Percentiles rank a stretch among this genome's conserved stretches.
These are phyloP conservation scores for Corbicula japonica DNA, from an alignment of 2,888 invertebrate genomes.

Conservation along the genomic window DNA sequence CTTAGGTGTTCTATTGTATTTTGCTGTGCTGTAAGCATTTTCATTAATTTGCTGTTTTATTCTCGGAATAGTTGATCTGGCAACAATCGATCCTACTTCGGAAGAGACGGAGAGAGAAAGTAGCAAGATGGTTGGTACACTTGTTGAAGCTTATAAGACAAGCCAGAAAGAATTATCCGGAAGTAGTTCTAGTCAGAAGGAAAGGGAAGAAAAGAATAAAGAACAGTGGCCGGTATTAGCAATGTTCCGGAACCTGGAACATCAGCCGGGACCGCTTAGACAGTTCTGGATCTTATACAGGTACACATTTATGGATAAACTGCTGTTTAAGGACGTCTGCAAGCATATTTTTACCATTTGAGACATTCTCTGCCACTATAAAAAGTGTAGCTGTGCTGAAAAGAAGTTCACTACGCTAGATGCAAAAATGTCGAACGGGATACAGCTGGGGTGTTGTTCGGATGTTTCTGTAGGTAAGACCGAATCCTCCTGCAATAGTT, in stretches of 20 bases:
- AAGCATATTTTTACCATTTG: no score
- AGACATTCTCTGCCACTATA: no score
- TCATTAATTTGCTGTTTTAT: not conserved
- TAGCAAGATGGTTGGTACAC: slow-evolving; percentile 95
- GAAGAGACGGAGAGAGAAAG: slow-evolving; percentile 97
- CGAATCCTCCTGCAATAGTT: no score
- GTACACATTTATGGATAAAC: slow-evolving; percentile 39
- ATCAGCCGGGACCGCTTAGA: slow-evolving; percentile 68
- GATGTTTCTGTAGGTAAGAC: no score
- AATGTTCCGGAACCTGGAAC: slow-evolving; percentile 67
- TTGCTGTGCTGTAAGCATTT: no score
- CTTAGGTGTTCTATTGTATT: no score
- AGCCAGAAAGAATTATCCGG: slow-evolving; percentile 21
- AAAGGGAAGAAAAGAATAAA: slow-evolving; percentile 39
- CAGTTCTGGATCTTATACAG: slow-evolving; percentile 76
- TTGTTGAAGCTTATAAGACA: slow-evolving; percentile 85
- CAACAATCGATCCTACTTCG: slow-evolving; percentile 93
- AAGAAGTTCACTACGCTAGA: no score
- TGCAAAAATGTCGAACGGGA: no score
- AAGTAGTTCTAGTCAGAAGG: slow-evolving; percentile 30
- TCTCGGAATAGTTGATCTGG: slow-evolving; percentile 90
- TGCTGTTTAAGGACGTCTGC: no score
- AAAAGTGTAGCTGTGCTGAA: no score
- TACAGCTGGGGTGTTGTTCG: no score
- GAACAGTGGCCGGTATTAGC: slow-evolving; percentile 68